A percentile compares a stretch with the other conserved stretches of the same genome.
Conservation (phyloP, 1,140 invertebrate species). For the Drosophila mayri region DNA sequence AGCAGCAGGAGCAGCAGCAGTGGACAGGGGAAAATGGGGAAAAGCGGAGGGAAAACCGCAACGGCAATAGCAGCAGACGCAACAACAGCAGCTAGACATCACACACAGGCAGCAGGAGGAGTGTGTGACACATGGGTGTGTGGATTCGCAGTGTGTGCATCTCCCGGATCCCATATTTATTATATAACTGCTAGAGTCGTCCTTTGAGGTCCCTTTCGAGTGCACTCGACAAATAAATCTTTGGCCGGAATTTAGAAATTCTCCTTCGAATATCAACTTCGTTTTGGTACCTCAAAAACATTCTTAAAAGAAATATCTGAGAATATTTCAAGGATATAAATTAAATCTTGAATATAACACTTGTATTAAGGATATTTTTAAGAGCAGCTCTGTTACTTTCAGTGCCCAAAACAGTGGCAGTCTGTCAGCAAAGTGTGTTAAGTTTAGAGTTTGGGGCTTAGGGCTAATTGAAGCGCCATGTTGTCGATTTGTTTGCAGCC, state of each 20-base stretch:
- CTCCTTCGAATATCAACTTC: neutral
- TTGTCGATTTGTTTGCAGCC: slow-evolving; percentile 59
- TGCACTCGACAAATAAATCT: slow-evolving; percentile 13
- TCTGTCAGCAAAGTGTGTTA: slow-evolving; percentile 6
- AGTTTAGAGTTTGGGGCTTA: slow-evolving; percentile 10
- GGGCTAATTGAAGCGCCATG: slow-evolving; percentile 70
- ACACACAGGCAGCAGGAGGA: neutral
- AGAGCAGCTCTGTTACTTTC: neutral
- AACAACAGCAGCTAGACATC: slow-evolving; percentile 41
- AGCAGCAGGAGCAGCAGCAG: slow-evolving; percentile 41
- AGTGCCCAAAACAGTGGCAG: slow-evolving; percentile 8
- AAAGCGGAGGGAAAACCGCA: slow-evolving; percentile 52
- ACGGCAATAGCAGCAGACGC: slow-evolving; percentile 54
- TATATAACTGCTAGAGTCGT: slow-evolving; percentile 16
- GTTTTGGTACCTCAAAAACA: neutral
- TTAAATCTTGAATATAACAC: neutral
- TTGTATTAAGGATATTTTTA: neutral
- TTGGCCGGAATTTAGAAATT: neutral
- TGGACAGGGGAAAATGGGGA: neutral
- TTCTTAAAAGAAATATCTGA: neutral
- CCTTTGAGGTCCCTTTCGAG: slow-evolving; percentile 20
- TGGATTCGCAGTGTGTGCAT: neutral
- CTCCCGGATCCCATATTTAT: slow-evolving; percentile 11
- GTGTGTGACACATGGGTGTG: neutral
- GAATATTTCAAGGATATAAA: neutral